phyloP scores from a whole-genome alignment of 2,888 invertebrate genomes.

The Xylota segnis region DNA sequence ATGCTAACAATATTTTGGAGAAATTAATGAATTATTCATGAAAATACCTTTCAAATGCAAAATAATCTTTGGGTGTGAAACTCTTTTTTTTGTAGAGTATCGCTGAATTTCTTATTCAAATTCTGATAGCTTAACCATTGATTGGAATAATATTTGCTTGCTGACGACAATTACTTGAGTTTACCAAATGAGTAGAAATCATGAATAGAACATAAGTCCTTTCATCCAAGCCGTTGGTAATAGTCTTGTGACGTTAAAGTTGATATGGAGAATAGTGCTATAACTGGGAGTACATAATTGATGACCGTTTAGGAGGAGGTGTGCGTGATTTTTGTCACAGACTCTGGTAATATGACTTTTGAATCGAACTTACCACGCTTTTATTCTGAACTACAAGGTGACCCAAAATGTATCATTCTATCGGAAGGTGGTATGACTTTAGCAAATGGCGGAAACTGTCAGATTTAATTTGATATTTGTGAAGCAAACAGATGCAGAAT shows the following conservation, averaged over 20 bases:
- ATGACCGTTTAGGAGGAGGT: too few relatives aligned
- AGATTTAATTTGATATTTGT: too few relatives aligned
- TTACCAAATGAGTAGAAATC: not conserved
- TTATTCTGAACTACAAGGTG: too few relatives aligned
- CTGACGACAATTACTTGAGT: not conserved
- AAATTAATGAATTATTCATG: conserved; percentile 40
- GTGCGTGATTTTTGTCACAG: too few relatives aligned
- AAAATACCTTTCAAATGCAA: conserved; percentile 4
- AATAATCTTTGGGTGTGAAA: conserved; percentile 2
- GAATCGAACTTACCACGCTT: too few relatives aligned
- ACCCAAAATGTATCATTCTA: too few relatives aligned
- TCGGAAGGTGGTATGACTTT: too few relatives aligned
- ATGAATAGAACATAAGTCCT: not conserved
- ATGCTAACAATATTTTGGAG: not conserved
- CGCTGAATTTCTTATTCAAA: conserved; percentile 9
- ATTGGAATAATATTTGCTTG: not conserved
- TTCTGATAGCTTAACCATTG: not conserved
- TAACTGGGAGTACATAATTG: not conserved
- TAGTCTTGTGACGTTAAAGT: not conserved
- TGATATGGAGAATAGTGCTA: not conserved
- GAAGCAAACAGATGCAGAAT: too few relatives aligned
- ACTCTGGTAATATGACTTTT: too few relatives aligned
- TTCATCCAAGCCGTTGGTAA: not conserved
- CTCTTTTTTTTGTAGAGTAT: conserved; percentile 6
- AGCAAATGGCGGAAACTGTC: too few relatives aligned